Base-by-base conservation (phyloP, 2,113 vertebrate genomes). In the Notechis scutatus region DNA sequence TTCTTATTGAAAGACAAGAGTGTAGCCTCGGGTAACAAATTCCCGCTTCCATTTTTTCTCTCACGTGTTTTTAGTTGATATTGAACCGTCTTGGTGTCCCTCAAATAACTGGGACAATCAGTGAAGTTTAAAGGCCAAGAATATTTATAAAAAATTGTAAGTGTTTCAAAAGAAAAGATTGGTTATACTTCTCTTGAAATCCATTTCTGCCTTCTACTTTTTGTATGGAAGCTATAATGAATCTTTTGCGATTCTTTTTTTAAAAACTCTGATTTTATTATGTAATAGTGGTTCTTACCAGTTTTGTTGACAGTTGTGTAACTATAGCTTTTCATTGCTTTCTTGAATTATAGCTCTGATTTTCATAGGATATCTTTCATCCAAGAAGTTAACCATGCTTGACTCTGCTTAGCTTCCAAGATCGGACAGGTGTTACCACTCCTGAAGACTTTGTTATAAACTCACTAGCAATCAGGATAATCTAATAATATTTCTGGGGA, bases 21-120 rank as follows among this genome's bases (percentile, higher is more conserved):
- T 95, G 95, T 95, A 94, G 93, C 88, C 92, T 94, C 92, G 92
- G 94, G 94, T 94, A 96, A 95, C 92, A 88, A 92, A 93, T 96
- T 89, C 26, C 89, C 95, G 69, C 39, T 69, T 9, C 74, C 87
- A 69, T 93, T 92, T 88, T 50, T 86, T 61, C 50, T 24, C 85
- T 92, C 39, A 55, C 5, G 6, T 20, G n/a, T 39, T 39, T 14
- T 42, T 50, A n/a, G 56, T 61, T 92, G 92, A 85, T 90, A 61
- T 89, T 54, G 45, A 92, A 89, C 93, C 90, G 87, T 59, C 69
- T 85, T 90, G 94, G 87, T 8, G 52, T 74, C 91, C 87, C 85
- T 94, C 47, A 91, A 88, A 29, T 2, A 94, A 93, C 3, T 91
- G 91, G 93, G 14, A 7, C 18, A 7, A 24, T 74, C 42, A 3